These are phyloP conservation scores for Lysiphlebus fabarum DNA, from an alignment of 1,140 invertebrate genomes.

Conservation along the genomic window DNA sequence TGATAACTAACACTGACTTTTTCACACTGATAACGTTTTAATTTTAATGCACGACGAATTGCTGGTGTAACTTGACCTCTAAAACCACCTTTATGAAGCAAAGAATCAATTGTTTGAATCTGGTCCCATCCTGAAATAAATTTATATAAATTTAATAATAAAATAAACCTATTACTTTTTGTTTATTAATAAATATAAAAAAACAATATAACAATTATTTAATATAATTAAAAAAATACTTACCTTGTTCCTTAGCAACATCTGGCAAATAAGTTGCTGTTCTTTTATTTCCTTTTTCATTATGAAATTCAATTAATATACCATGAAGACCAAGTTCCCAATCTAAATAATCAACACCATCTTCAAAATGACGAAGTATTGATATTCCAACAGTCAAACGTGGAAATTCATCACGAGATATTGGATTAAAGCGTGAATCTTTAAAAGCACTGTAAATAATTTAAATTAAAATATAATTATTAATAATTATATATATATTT, in stretches of 20 bases:
- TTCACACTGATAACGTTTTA: constrained; percentile 93
- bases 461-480: constrained; percentile 13
- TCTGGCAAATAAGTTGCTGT: constrained; percentile 98
- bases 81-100: constrained; percentile 95
- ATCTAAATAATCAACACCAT: constrained; percentile 90
- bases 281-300: constrained; percentile 90
- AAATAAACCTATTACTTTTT: constrained; percentile 18
- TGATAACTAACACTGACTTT: constrained; percentile 80
- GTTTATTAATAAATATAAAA: constrained; percentile 9
- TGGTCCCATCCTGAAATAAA: constrained; percentile 85
- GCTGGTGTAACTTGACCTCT: constrained; percentile 87
- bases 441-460: constrained; percentile 83
- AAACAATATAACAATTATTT: not conserved
- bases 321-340: constrained; percentile 98
- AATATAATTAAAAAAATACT: constrained; percentile 19
- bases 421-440: constrained; percentile 95
- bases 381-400: constrained; percentile 93
- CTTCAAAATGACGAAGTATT: constrained; percentile 92
- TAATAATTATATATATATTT: not conserved
- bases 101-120: constrained; percentile 95
- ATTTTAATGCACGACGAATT: constrained; percentile 81
- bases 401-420: constrained; percentile 89
- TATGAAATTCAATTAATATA: constrained; percentile 95
- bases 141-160: not conserved
- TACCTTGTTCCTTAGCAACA: constrained; percentile 96